These are phyloP conservation scores for Holothuria scabra DNA, from an alignment of 53 echinoderm and acorn worm species.

Conservation along the genomic window DNA sequence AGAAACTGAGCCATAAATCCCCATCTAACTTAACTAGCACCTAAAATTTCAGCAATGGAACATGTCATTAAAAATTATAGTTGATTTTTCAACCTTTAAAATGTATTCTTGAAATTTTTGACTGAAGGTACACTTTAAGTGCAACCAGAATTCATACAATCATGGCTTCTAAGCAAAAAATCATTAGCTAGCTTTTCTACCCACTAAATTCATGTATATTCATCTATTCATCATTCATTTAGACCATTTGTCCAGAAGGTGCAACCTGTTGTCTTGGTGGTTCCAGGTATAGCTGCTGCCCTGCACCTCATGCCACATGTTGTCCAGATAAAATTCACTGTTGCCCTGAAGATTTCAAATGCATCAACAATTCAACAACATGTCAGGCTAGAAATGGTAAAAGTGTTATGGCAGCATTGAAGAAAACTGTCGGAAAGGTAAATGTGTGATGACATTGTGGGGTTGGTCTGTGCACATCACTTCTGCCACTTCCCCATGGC, in stretches of 20 bases:
- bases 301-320: conserved; percentile 70
- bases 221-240: too few species aligned
- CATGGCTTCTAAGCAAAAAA: too few species aligned
- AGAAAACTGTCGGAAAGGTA: conserved; percentile 32
- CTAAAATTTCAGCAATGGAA: too few species aligned
- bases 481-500: too few species aligned
- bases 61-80: too few species aligned
- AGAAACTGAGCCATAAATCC: too few species aligned
- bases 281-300: neutral
- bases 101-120: neutral
- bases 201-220: too few species aligned
- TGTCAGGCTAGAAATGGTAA: conserved; percentile 11
- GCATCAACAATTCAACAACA: conserved; percentile 1
- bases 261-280: conserved; percentile 4
- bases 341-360: conserved; percentile 64
- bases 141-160: neutral
- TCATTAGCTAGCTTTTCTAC: too few species aligned
- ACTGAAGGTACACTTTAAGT: neutral
- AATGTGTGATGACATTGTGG: neutral
- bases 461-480: too few species aligned
- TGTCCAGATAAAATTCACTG: conserved; percentile 79
- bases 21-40: too few species aligned
- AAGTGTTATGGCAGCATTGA: neutral
- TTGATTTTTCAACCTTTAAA: too few species aligned
- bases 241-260: conserved; percentile 16